A percentile compares a stretch with the other conserved stretches of the same genome.
phyloP scores from a whole-genome alignment of 2,113 vertebrate genomes.

The Benitochromis conjunctus region DNA sequence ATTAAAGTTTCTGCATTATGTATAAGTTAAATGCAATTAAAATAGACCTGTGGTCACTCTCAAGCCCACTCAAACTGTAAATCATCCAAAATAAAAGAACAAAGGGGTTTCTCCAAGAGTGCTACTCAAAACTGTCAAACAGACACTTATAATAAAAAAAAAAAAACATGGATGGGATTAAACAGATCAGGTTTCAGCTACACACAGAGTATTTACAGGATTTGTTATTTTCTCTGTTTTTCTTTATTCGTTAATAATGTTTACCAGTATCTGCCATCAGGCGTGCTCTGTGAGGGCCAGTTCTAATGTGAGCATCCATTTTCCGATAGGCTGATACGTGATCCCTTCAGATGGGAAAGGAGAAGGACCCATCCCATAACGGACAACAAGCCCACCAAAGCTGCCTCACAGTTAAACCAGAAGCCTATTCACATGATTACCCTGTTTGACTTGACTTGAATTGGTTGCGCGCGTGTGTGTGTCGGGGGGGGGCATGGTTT shows the following conservation, averaged over 20 bases:
- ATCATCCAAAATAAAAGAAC: not conserved
- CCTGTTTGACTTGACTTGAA: not conserved
- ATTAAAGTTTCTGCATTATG: too few relatives aligned
- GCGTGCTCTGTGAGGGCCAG: not conserved
- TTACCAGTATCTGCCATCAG: not conserved
- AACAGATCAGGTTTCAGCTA: not conserved
- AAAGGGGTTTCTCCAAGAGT: not conserved
- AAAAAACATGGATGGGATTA: not conserved
- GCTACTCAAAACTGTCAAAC: not conserved
- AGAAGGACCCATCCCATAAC: constrained; percentile 44
- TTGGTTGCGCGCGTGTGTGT: not conserved
- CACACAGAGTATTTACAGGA: not conserved
- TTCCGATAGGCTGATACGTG: constrained; percentile 52
- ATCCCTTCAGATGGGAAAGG: constrained; percentile 48
- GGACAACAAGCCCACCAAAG: constrained; percentile 36
- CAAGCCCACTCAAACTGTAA: not conserved
- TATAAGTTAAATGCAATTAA: not conserved
- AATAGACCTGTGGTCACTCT: not conserved
- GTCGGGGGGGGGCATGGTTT: not conserved
- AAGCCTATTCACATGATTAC: constrained; percentile 21
- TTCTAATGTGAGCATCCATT: constrained; percentile 47
- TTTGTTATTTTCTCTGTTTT: not conserved
- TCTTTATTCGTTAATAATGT: not conserved
- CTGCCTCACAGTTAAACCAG: constrained; percentile 20
- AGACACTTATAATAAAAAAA: not conserved